phyloP scores from a whole-genome alignment of 2,113 vertebrate genomes.

The Fulmarus glacialis region DNA sequence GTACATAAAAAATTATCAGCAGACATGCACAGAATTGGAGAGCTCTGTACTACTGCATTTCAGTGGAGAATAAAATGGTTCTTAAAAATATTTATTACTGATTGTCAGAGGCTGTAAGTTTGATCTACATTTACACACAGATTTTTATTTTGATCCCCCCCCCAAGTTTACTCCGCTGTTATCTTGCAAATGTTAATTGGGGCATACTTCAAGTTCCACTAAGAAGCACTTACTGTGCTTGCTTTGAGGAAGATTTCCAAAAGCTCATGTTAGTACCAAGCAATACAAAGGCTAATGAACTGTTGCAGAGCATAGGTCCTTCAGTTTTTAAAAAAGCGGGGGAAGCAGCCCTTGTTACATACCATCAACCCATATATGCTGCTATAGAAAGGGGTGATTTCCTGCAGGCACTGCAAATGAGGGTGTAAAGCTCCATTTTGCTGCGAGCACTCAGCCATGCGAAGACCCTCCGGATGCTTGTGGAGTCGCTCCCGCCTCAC shows the following conservation, averaged over 20 bases:
- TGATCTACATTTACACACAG: not conserved
- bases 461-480: accelerated
- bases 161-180: not conserved
- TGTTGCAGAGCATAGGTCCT: not conserved
- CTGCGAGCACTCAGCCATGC: not conserved
- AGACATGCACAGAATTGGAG: not conserved
- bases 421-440: not conserved
- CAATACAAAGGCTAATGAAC: not conserved
- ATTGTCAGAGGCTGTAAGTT: not conserved
- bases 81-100: constrained; percentile 23
- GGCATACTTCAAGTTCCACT: not conserved
- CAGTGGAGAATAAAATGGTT: not conserved
- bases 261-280: not conserved
- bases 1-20: not conserved
- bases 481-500: not conserved
- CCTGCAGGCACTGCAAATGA: not conserved
- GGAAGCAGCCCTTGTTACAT: not conserved
- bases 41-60: not conserved
- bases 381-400: not conserved
- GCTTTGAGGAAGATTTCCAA: not conserved
- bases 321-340: not conserved
- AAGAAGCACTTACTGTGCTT: not conserved
- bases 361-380: not conserved
- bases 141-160: not conserved
- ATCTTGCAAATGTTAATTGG: not conserved